These are phyloP conservation scores for Ciconia stormi DNA, from an alignment of 2,113 vertebrate species.

Conservation along the genomic window DNA sequence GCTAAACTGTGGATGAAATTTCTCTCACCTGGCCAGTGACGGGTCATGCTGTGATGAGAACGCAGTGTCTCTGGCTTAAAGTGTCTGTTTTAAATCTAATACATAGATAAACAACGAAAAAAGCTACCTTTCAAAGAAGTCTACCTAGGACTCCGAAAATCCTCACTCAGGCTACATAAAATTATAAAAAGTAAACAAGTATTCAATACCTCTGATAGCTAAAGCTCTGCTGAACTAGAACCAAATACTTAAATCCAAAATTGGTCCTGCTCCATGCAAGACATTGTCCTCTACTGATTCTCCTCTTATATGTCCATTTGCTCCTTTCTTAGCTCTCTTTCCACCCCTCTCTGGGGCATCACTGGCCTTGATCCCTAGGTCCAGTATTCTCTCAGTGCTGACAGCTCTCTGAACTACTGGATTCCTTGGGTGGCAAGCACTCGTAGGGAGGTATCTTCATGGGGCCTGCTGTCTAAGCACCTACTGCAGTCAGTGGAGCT, in stretches of 20 bases:
- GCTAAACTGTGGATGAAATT: background rate
- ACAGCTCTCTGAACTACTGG: background rate
- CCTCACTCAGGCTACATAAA: background rate
- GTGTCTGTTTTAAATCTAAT: background rate
- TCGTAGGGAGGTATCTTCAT: accelerated
- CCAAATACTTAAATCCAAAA: background rate
- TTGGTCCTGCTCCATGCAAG: background rate
- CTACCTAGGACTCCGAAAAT: background rate
- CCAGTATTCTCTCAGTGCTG: background rate
- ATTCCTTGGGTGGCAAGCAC: background rate
- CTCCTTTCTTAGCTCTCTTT: background rate
- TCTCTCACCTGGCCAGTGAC: background rate
- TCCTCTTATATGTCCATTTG: background rate
- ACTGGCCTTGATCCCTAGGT: background rate
- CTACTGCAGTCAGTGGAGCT: background rate
- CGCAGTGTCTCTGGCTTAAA: background rate
- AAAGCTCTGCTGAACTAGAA: background rate
- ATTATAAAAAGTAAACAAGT: background rate
- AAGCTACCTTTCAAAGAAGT: background rate
- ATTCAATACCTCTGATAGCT: background rate
- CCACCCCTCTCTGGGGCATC: background rate
- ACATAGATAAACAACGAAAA: background rate
- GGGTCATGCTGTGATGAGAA: background rate
- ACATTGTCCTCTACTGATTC: background rate
- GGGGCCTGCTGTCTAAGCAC: background rate